Conservation (phyloP, 2,113 vertebrate species). For the Equus quagga region DNA sequence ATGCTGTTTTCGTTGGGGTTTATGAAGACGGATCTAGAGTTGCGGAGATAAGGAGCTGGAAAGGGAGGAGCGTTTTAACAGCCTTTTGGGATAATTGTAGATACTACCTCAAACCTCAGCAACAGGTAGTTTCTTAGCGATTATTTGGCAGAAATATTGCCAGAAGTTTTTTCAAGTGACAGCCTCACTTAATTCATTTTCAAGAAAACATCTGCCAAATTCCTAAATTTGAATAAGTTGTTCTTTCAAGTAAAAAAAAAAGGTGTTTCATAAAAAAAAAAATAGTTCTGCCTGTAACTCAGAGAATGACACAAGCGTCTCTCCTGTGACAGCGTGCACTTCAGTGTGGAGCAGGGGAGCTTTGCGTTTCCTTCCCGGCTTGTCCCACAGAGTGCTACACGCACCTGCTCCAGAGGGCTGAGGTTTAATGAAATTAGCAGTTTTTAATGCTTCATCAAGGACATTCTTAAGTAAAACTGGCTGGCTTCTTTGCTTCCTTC, state of each 20-base stretch:
- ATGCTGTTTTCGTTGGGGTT: neutral
- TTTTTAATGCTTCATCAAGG: neutral
- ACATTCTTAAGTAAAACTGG: neutral
- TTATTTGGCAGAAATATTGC: neutral
- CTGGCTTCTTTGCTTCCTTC: neutral
- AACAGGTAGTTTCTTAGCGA: constrained; percentile 12
- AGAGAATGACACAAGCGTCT: neutral
- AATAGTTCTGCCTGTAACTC: neutral
- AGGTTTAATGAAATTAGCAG: neutral
- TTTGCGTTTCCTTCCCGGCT: neutral
- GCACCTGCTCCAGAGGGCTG: neutral
- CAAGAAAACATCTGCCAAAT: neutral
- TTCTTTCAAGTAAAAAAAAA: constrained; percentile 58
- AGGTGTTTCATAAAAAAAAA: neutral
- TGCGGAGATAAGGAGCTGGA: neutral
- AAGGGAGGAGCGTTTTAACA: neutral
- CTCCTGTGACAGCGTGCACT: neutral
- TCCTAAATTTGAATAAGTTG: constrained; percentile 23
- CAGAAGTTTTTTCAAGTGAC: constrained; percentile 26
- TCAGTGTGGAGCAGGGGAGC: neutral
- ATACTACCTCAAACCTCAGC: neutral
- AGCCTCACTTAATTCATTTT: neutral
- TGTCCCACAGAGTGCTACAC: neutral
- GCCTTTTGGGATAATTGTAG: neutral
- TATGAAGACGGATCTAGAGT: constrained; percentile 4